A percentile compares a stretch with the other conserved stretches of the same genome.
Evolutionary conservation across 2,888 invertebrate genomes (phyloP).

Genomic region (Agrochola lychnidis): DNA sequence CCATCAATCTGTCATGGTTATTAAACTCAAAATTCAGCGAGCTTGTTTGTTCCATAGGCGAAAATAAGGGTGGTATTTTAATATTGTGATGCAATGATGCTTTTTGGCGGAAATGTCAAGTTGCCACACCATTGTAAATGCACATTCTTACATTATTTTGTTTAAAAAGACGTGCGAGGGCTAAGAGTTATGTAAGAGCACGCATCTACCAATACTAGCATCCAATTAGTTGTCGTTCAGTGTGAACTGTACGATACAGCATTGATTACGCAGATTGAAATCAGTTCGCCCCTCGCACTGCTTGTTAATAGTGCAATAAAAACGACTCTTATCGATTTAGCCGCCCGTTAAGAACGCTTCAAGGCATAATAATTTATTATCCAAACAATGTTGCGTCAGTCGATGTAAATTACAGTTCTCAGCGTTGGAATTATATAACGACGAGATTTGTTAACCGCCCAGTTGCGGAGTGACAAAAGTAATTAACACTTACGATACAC

Average conservation of each 20-base stretch:
- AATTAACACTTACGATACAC: conserved; percentile 89
- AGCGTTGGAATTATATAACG: conserved; percentile 83
- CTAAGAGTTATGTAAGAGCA: conserved; percentile 25
- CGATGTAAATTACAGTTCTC: conserved; percentile 85
- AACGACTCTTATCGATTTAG: conserved; percentile 88
- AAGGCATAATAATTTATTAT: conserved; percentile 87
- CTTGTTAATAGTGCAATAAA: conserved; percentile 89
- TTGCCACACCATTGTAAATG: not conserved
- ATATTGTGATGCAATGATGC: not conserved
- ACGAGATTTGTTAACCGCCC: conserved; percentile 86
- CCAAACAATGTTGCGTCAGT: conserved; percentile 86
- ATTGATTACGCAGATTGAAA: conserved; percentile 88
- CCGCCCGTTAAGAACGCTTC: conserved; percentile 85
- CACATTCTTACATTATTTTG: not conserved
- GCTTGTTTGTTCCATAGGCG: conserved; percentile 4
- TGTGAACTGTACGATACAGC: conserved; percentile 62
- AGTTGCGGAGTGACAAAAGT: conserved; percentile 87
- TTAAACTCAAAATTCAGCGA: conserved; percentile 20
- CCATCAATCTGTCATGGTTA: conserved; percentile 42
- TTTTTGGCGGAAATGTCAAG: not conserved
- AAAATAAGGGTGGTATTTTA: conserved; percentile 6
- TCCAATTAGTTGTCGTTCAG: conserved; percentile 47
- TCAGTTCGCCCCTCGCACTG: conserved; percentile 84
- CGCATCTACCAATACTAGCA: conserved; percentile 72
- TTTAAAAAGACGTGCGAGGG: conserved; percentile 11